phyloP scores from a whole-genome alignment of 2,113 vertebrate genomes.

The Pogonocichla stellata region DNA sequence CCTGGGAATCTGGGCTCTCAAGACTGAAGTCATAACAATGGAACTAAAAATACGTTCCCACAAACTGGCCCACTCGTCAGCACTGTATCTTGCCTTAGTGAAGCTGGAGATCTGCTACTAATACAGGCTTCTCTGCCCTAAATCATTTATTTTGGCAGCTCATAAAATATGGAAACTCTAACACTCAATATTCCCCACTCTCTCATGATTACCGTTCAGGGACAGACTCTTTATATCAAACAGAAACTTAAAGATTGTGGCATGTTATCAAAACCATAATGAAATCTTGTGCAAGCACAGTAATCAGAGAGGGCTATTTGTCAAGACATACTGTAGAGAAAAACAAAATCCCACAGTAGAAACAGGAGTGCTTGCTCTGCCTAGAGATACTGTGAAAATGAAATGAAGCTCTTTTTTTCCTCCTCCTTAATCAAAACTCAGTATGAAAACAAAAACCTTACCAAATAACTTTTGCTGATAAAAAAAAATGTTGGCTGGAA shows the following conservation, averaged over 20 bases:
- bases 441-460: slow-evolving; percentile 59
- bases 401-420: slow-evolving; percentile 44
- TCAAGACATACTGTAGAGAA: slow-evolving; percentile 62
- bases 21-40: slow-evolving; percentile 18
- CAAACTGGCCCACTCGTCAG: slow-evolving; percentile 30
- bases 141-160: slow-evolving; percentile 71
- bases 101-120: slow-evolving; percentile 65
- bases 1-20: slow-evolving; percentile 33
- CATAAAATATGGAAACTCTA: slow-evolving; percentile 68
- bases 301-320: slow-evolving; percentile 70
- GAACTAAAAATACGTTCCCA: slow-evolving; percentile 52
- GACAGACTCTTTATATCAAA: slow-evolving; percentile 64
- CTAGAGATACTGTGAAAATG: slow-evolving; percentile 56
- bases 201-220: slow-evolving; percentile 57
- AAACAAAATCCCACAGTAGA: slow-evolving; percentile 70
- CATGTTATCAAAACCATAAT: slow-evolving; percentile 72
- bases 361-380: slow-evolving; percentile 50
- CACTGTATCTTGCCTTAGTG: slow-evolving; percentile 30
- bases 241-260: slow-evolving; percentile 66
- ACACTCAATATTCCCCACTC: slow-evolving; percentile 65
- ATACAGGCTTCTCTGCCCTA: slow-evolving; percentile 44
- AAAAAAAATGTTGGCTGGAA: slow-evolving; percentile 21
- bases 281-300: slow-evolving; percentile 65
- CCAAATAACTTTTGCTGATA: slow-evolving; percentile 49
- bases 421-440: slow-evolving; percentile 62